Evolutionary conservation across 2,888 invertebrate genomes (phyloP), one percentile per base, ranked within the genome.

Genomic region (Altica lythri): DNA sequence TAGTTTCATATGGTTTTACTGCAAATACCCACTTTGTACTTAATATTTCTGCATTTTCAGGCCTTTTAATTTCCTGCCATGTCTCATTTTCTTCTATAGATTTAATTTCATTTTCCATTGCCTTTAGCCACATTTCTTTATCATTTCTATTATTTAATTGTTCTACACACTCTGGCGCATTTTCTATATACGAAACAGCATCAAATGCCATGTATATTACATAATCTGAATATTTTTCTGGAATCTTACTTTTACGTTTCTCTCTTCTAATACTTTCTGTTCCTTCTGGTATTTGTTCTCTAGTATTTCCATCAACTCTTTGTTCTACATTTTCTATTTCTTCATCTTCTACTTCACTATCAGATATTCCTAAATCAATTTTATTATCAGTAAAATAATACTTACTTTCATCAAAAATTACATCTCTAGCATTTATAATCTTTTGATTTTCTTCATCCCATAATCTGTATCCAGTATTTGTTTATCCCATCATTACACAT

Each of bases 1-100:
- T 61, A 64, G 54, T 60, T 53, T 55, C 55, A 17, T 16, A 55
- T 14, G 18, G 63, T 64, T 66, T 68, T 18, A 13, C 30, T 9
- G 19, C 10, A 37, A 66, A 53, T 14, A 50, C 50, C 54, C 49
- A 54, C 22, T 40, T 54, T 48, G 44, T 53, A 48, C 46, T 45
- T 46, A 49, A 34, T 18, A 53, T 56, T 1, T 56, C 18, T 43
- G 14, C 30, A 49, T 40, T 40, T 43, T 29, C 18, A 2, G 30
- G 40, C 3, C 12, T 53, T 4, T 40, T 32, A 5, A 38, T 32
- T 10, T 22, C n/a, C 40, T 45, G 45, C 50, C 55, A 55, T 8
- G 55, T 52, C 19, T 44, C 32, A 38, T 51, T 49, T 32, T 55
- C 19, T 12, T 44, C 12, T 50, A 57, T 55, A 37, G 57, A 55